These are phyloP conservation scores for Dendroctonus ponderosae DNA, from an alignment of 1,140 invertebrate genomes.

Conservation along the genomic window DNA sequence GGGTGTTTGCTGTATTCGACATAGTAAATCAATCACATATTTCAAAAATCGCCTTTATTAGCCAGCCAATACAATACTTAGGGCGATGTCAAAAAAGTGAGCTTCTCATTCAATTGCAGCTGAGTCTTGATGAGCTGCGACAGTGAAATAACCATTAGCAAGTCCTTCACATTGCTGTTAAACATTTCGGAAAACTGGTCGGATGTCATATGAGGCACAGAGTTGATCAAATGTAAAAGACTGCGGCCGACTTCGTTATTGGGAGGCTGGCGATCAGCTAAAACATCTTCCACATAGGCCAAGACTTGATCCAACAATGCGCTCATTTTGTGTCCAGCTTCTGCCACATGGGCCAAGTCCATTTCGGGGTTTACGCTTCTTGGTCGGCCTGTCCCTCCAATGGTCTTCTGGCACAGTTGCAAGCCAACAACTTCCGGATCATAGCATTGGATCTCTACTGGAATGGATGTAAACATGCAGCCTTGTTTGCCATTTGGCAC, in stretches of 20 bases:
- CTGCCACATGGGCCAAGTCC: conserved; percentile 76
- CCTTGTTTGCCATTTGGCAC: conserved; percentile 75
- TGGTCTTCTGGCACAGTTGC: conserved; percentile 74
- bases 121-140: conserved; percentile 96
- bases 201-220: conserved; percentile 83
- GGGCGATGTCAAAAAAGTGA: conserved; percentile 75
- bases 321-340: conserved; percentile 75
- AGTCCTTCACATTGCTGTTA: conserved; percentile 93
- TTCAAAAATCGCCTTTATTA: too few species aligned
- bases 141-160: conserved; percentile 93
- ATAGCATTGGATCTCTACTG: conserved; percentile 81
- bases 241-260: conserved; percentile 82
- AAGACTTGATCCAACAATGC: conserved; percentile 77
- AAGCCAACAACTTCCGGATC: conserved; percentile 86
- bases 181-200: conserved; percentile 94
- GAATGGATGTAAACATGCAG: conserved; percentile 93
- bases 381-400: conserved; percentile 56
- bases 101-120: conserved; percentile 91
- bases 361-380: conserved; percentile 74
- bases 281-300: conserved; percentile 85
- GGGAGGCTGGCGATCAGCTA: conserved; percentile 69
- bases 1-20: too few species aligned
- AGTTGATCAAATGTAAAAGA: conserved; percentile 85
- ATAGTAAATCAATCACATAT: too few species aligned
- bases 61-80: conserved; percentile 44